A percentile compares a stretch with the other conserved stretches of the same genome.
Evolutionary conservation across 1,140 invertebrate species (phyloP).

Genomic region (Megalopta genalis): DNA sequence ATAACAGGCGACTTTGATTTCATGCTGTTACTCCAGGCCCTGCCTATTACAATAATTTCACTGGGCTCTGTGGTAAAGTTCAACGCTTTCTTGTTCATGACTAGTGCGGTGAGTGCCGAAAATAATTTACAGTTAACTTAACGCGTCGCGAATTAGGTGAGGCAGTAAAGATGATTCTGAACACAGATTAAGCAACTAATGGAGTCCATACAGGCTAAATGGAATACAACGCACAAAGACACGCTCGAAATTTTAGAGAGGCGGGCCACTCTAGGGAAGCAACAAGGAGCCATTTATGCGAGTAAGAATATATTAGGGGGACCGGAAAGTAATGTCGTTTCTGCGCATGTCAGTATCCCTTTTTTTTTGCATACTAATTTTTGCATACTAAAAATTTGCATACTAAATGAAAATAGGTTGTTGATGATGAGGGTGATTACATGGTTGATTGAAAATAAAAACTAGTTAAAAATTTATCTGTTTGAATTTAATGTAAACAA

Average conservation of each 20-base stretch:
- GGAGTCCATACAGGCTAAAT: background rate
- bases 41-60: background rate
- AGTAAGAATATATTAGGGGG: background rate
- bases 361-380: too few relatives aligned
- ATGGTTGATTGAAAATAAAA: too few relatives aligned
- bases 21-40: background rate
- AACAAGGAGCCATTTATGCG: background rate
- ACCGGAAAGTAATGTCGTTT: too few relatives aligned
- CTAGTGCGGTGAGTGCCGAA: background rate
- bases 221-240: background rate
- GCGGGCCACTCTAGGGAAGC: background rate
- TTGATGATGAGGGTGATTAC: too few relatives aligned
- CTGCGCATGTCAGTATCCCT: too few relatives aligned
- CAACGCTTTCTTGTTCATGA: background rate
- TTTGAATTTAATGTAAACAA: too few relatives aligned
- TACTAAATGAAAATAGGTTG: too few relatives aligned
- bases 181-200: constrained; percentile 21
- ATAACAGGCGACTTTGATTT: background rate
- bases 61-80: background rate
- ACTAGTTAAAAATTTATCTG: too few relatives aligned
- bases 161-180: background rate
- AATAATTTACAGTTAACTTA: background rate
- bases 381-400: too few relatives aligned
- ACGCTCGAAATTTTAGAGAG: background rate
- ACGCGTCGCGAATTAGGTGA: background rate